phyloP scores from a whole-genome alignment of 2,113 vertebrate genomes.

The Nansenia antarctica region DNA sequence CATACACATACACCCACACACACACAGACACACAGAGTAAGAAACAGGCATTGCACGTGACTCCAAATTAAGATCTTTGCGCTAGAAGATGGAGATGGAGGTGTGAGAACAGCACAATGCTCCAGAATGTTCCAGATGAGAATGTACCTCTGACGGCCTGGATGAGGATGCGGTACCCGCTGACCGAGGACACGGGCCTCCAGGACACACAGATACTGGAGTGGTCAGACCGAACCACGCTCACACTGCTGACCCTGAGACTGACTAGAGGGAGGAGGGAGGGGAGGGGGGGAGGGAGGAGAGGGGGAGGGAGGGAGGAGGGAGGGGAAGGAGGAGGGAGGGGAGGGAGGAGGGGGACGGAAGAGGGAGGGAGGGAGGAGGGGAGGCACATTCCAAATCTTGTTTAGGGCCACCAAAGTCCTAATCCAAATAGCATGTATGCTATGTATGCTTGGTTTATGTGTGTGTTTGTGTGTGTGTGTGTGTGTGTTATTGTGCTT shows the following conservation, averaged over 20 bases:
- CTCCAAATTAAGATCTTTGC: background rate
- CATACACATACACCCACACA: background rate
- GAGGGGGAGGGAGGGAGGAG: background rate
- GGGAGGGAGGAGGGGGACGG: background rate
- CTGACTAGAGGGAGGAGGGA: slow-evolving; percentile 72
- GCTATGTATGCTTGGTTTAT: background rate
- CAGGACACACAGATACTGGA: slow-evolving; percentile 78
- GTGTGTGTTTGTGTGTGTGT: no score
- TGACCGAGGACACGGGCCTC: slow-evolving; percentile 67
- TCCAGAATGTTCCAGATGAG: background rate
- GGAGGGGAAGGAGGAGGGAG: background rate
- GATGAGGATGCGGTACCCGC: slow-evolving; percentile 70
- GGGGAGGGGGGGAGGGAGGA: no score
- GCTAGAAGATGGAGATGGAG: background rate
- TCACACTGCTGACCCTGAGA: slow-evolving; percentile 75
- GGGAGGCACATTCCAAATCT: no score
- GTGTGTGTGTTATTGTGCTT: no score
- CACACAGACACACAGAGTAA: background rate
- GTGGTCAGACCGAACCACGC: slow-evolving; percentile 74
- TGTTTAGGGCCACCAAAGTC: background rate
- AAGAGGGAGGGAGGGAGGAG: no score
- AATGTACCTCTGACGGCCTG: slow-evolving; percentile 67
- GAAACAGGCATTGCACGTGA: background rate
- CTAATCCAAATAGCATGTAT: no score
- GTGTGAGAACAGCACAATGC: background rate